Evolutionary conservation across 2,113 vertebrate genomes (phyloP), one percentile per base, ranked within the genome.

Genomic region (Synchiropus splendidus): DNA sequence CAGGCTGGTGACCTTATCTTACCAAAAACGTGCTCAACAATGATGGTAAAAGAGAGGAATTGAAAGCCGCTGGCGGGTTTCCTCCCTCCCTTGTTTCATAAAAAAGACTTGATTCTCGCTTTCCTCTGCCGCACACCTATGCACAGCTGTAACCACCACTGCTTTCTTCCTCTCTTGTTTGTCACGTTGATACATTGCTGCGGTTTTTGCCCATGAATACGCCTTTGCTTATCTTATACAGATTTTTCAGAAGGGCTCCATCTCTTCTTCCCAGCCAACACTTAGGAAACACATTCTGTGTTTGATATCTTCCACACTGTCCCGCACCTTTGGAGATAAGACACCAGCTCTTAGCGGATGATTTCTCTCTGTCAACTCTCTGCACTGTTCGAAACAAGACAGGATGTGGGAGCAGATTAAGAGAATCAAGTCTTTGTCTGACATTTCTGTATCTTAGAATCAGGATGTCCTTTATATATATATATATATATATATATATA

Each of bases 41-140:
- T n/a, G n/a, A n/a, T n/a, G n/a, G n/a, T n/a, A n/a, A n/a, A n/a
- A n/a, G n/a, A n/a, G n/a, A n/a, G n/a, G n/a, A n/a, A n/a, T n/a
- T n/a, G n/a, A n/a, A n/a, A n/a, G n/a, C n/a, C n/a, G n/a, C n/a
- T n/a, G n/a, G n/a, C n/a, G n/a, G n/a, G n/a, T n/a, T n/a, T n/a
- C n/a, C n/a, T n/a, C n/a, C n/a, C n/a, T n/a, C n/a, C n/a, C n/a
- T n/a, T n/a, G n/a, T n/a, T n/a, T n/a, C n/a, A n/a, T 45, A 46
- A 56, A 35, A 48, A 80, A 77, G 67, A 74, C 64, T 75, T 66
- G 64, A 74, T 79, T 72, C 57, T 78, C 69, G 66, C 51, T 68
- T 54, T 59, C 16, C 42, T 39, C 53, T 36, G 33, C 32, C 4
- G 18, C 40, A 43, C 33, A 33, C 49, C 48, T 51, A 39, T 33